Conservation (phyloP, 2,113 vertebrate genomes). For the Macquaria ambigua region DNA sequence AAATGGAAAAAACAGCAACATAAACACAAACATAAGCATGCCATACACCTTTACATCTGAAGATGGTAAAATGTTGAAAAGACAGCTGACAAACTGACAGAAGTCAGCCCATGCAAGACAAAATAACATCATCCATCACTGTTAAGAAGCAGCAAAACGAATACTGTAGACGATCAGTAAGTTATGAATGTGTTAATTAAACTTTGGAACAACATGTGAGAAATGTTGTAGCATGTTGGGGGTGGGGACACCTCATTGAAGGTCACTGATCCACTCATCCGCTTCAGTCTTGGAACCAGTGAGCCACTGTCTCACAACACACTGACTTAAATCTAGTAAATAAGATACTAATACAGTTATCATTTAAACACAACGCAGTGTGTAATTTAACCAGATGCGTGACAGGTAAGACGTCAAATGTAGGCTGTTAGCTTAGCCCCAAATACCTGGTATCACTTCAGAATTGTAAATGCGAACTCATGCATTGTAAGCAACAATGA, state of each 20-base stretch:
- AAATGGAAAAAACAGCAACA: not conserved
- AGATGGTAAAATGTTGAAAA: no score
- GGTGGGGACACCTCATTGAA: conserved; percentile 58
- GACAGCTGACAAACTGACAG: not conserved
- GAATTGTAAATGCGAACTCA: not conserved
- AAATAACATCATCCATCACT: not conserved
- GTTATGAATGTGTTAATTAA: no score
- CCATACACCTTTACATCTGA: not conserved
- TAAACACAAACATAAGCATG: not conserved
- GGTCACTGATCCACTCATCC: conserved; percentile 55
- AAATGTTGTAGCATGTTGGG: conserved; percentile 27
- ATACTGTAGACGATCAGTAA: not conserved
- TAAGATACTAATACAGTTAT: accelerated
- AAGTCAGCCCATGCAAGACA: not conserved
- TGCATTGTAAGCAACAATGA: no score
- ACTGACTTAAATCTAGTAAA: not conserved
- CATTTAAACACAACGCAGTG: not conserved
- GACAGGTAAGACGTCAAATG: not conserved
- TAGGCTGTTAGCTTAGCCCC: not conserved
- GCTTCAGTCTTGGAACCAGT: not conserved
- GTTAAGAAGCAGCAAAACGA: not conserved
- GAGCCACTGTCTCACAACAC: not conserved
- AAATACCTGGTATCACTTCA: not conserved
- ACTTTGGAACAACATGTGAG: not conserved
- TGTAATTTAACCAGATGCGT: no score